Evolutionary conservation across 1,140 invertebrate species (phyloP).

Genomic region (Cherax destructor): DNA sequence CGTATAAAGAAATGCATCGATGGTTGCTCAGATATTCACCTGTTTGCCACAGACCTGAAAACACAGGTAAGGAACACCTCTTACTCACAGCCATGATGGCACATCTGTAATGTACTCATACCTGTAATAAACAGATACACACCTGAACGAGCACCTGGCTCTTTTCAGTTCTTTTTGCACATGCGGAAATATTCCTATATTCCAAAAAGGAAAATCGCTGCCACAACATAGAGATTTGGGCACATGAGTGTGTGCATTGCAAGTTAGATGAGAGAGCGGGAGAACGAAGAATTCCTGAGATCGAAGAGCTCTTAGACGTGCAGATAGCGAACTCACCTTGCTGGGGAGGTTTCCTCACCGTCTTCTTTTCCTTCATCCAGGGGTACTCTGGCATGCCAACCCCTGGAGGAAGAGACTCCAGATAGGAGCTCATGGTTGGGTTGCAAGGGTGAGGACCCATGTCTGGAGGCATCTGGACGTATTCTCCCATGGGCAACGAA

Average conservation of each 20-base stretch:
- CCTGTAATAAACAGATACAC: too few species aligned
- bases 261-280: conserved; percentile 26
- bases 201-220: neutral
- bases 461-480: conserved; percentile 73
- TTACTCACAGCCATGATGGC: neutral
- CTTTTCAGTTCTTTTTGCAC: too few species aligned
- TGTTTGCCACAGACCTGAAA: too few species aligned
- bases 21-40: too few species aligned
- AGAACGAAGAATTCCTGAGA: neutral
- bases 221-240: too few species aligned
- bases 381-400: conserved; percentile 93
- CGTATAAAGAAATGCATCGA: too few species aligned
- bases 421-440: conserved; percentile 71
- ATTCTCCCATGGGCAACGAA: conserved; percentile 77
- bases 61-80: neutral
- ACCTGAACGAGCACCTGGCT: too few species aligned
- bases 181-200: too few species aligned
- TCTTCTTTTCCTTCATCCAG: conserved; percentile 99
- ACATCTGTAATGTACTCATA: too few species aligned
- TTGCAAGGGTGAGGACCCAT: conserved; percentile 72
- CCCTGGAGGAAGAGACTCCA: conserved; percentile 77
- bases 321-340: conserved; percentile 83
- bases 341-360: conserved; percentile 89
- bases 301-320: too few species aligned
- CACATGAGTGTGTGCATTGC: too few species aligned